Evolutionary conservation across 2,797 vertebrate genomes (phyloP).

Genomic region (Oreortyx pictus): DNA sequence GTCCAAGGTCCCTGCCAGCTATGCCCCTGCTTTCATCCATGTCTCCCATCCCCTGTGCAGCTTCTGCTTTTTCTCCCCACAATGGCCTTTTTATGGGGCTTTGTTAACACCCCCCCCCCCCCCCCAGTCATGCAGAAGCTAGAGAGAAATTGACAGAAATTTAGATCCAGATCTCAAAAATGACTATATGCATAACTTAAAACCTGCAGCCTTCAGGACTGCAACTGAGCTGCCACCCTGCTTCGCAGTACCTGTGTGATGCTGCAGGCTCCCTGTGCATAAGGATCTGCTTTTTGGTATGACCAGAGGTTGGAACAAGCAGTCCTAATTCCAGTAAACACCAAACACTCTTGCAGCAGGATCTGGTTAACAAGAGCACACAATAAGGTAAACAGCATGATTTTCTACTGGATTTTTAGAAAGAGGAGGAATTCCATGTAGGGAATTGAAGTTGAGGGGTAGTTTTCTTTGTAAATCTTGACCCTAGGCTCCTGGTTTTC

Average conservation of each 20-base stretch:
- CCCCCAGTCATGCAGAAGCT: background rate
- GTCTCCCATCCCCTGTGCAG: background rate
- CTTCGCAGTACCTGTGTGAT: background rate
- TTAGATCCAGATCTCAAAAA: background rate
- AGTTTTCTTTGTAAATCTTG: accelerated
- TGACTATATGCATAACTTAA: background rate
- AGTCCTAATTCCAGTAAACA: background rate
- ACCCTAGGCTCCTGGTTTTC: background rate
- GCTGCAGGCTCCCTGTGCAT: accelerated
- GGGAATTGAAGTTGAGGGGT: background rate
- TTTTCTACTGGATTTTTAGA: background rate
- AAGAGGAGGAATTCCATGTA: background rate
- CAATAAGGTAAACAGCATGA: background rate
- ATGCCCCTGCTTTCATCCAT: background rate
- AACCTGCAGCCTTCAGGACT: background rate
- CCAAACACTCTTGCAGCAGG: background rate
- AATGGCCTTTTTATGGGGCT: background rate
- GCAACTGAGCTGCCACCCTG: background rate
- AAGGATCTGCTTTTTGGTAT: background rate
- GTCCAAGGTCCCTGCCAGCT: background rate
- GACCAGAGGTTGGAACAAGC: background rate
- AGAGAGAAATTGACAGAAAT: background rate
- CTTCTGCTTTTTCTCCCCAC: background rate
- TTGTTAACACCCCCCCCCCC: background rate
- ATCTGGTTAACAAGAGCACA: background rate